Evolutionary conservation across 2,797 vertebrate species (phyloP).

Genomic region (Jordanella pulchra): DNA sequence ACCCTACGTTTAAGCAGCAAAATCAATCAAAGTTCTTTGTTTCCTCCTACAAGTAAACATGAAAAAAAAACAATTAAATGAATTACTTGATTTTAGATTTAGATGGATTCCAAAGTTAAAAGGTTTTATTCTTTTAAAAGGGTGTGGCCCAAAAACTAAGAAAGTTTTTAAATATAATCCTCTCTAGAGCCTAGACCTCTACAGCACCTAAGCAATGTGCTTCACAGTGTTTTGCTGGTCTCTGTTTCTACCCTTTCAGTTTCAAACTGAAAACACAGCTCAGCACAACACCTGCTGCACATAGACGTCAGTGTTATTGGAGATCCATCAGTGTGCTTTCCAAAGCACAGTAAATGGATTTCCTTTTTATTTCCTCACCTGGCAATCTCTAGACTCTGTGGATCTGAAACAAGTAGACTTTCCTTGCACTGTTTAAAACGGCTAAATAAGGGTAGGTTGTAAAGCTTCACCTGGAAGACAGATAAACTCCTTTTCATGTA

Average conservation of each 20-base stretch:
- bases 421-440: background rate
- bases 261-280: conserved; percentile 1
- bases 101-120: background rate
- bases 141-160: background rate
- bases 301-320: conserved; percentile 8
- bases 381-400: background rate
- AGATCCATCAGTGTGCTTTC: conserved; percentile 1
- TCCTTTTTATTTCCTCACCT: conserved; percentile 5
- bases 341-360: background rate
- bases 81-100: background rate
- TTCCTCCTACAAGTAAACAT: too few relatives aligned
- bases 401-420: conserved; percentile 2
- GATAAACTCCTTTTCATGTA: background rate
- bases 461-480: background rate
- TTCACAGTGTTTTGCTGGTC: background rate
- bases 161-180: background rate
- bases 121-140: background rate
- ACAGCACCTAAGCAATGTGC: background rate
- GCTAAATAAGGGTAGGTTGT: background rate
- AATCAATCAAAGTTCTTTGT: too few relatives aligned
- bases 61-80: background rate
- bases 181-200: background rate
- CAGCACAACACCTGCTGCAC: conserved; percentile 1
- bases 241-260: background rate
- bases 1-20: too few relatives aligned